phyloP scores from a whole-genome alignment of 2,113 vertebrate genomes.

The Athene cunicularia region DNA sequence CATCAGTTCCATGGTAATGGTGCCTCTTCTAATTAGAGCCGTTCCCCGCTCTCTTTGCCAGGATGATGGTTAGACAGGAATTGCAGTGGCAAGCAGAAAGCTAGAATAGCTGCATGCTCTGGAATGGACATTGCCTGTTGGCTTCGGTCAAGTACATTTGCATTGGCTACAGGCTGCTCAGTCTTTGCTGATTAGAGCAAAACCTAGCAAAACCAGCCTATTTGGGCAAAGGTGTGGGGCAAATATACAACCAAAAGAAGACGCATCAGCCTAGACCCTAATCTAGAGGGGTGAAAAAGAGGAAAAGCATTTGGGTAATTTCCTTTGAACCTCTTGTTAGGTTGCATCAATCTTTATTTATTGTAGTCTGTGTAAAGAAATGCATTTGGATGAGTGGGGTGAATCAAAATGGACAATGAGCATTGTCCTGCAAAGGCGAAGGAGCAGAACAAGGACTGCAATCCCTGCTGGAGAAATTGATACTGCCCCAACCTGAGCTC shows the following conservation, averaged over 20 bases:
- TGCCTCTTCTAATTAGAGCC: neutral
- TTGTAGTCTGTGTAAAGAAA: neutral
- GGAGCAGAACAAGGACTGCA: neutral
- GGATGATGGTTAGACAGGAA: neutral
- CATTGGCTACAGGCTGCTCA: neutral
- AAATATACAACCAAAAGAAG: neutral
- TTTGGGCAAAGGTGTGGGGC: neutral
- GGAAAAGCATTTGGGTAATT: neutral
- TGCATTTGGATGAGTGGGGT: neutral
- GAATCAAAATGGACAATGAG: neutral
- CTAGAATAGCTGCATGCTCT: neutral
- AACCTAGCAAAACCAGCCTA: neutral
- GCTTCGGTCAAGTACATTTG: neutral
- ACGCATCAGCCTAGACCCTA: neutral
- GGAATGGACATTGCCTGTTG: neutral
- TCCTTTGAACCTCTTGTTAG: neutral
- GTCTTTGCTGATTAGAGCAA: neutral
- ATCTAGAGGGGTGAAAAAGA: neutral
- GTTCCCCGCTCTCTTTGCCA: neutral
- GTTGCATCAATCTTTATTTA: neutral
- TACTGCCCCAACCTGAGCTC: neutral
- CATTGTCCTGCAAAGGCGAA: neutral
- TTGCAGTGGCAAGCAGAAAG: neutral
- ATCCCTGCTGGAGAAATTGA: neutral
- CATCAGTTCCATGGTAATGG: conserved; percentile 3